Percentiles rank a stretch among this genome's conserved stretches.
Conservation (phyloP, 2,888 invertebrate species). For the Lasioglossum morio region DNA sequence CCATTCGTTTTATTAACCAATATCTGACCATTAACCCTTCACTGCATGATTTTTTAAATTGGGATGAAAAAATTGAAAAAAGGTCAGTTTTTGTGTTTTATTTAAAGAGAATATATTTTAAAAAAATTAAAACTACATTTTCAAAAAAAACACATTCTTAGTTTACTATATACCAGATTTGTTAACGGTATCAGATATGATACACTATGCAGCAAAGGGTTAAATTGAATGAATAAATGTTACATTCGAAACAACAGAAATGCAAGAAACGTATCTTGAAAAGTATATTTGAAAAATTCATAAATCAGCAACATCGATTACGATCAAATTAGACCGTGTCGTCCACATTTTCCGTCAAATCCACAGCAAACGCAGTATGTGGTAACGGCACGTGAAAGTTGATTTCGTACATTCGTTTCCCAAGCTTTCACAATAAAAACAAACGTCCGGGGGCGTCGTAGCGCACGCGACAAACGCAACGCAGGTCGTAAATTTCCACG, state of each 20-base stretch:
- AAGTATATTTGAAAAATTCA: neutral
- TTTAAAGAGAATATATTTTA: too few relatives aligned
- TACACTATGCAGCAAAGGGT: too few relatives aligned
- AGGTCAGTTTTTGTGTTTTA: too few relatives aligned
- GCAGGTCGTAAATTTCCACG: constrained; percentile 58
- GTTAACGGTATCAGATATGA: too few relatives aligned
- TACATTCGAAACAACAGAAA: neutral
- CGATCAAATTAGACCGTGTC: neutral
- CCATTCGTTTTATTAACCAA: neutral
- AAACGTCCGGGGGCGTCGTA: constrained; percentile 13
- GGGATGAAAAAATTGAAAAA: too few relatives aligned
- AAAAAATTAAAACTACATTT: too few relatives aligned
- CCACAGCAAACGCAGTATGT: neutral
- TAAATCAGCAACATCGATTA: neutral
- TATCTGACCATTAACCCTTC: neutral
- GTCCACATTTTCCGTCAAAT: neutral
- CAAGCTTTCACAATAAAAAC: constrained; percentile 26
- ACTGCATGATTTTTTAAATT: too few relatives aligned
- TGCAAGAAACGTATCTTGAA: neutral
- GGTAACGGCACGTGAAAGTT: constrained; percentile 30
- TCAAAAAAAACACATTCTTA: too few relatives aligned
- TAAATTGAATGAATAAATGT: neutral
- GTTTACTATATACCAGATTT: too few relatives aligned
- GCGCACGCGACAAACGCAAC: constrained; percentile 40
- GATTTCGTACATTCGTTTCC: constrained; percentile 33